Evolutionary conservation across 2,797 vertebrate genomes (phyloP).

Genomic region (Huso huso): DNA sequence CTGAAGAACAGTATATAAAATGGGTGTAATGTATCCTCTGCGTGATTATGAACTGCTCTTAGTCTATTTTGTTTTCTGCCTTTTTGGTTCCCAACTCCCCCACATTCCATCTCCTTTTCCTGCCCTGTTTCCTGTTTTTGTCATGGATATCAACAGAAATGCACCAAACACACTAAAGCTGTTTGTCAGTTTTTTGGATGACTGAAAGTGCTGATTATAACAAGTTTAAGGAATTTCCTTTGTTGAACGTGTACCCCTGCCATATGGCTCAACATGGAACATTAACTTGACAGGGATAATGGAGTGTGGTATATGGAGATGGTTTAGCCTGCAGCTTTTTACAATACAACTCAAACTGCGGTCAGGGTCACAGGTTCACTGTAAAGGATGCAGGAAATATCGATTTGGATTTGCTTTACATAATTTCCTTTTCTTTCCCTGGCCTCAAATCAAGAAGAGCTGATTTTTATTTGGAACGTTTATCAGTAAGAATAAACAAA

Average conservation of each 20-base stretch:
- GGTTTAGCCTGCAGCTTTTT: constrained; percentile 67
- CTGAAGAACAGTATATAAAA: background rate
- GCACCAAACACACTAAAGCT: constrained; percentile 74
- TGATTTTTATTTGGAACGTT: constrained; percentile 34
- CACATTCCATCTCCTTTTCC: constrained; percentile 39
- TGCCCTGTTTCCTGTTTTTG: constrained; percentile 66
- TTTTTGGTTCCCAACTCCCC: constrained; percentile 17
- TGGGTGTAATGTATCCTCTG: background rate
- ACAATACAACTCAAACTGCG: constrained; percentile 63
- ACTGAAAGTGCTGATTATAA: constrained; percentile 76
- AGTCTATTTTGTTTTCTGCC: constrained; percentile 1
- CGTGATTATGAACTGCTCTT: constrained; percentile 2
- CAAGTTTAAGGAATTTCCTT: constrained; percentile 77
- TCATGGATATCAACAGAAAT: constrained; percentile 67
- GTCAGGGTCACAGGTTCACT: constrained; percentile 62
- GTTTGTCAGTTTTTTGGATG: constrained; percentile 70
- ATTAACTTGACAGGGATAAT: constrained; percentile 83
- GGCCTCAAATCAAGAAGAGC: constrained; percentile 44
- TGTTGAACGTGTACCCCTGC: constrained; percentile 68
- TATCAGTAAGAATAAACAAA: constrained; percentile 50
- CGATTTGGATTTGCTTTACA: constrained; percentile 71
- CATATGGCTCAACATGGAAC: constrained; percentile 79
- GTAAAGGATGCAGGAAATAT: constrained; percentile 58
- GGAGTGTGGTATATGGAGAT: constrained; percentile 73
- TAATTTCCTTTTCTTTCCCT: constrained; percentile 67